These are phyloP conservation scores for Cairina moschata DNA, from an alignment of 2,113 vertebrate species.

Conservation along the genomic window DNA sequence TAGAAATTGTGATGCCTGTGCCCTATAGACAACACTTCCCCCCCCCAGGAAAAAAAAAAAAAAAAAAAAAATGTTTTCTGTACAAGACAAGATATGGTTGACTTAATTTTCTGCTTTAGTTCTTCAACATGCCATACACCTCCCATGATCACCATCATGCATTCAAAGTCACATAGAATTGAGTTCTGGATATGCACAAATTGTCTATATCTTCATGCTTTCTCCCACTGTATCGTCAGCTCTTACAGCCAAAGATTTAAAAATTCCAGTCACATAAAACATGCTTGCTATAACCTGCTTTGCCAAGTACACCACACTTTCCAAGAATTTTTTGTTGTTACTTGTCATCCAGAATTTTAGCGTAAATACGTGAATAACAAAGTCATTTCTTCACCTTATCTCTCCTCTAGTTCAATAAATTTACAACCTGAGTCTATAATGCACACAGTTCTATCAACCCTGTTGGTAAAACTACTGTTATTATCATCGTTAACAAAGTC, in stretches of 20 bases:
- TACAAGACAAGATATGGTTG: neutral
- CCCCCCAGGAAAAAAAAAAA: neutral
- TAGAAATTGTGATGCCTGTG: neutral
- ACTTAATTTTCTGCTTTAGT: neutral
- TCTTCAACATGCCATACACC: neutral
- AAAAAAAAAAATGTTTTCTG: neutral
- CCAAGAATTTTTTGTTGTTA: neutral
- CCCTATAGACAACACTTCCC: neutral
- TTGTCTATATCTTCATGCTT: neutral
- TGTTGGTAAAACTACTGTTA: neutral
- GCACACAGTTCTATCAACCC: neutral
- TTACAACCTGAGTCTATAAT: rapidly evolving
- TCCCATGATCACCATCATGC: neutral
- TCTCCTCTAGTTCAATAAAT: neutral
- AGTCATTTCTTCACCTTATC: neutral
- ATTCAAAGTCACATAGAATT: neutral
- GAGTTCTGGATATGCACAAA: neutral
- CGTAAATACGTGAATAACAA: neutral
- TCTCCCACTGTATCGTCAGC: neutral
- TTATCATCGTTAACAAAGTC: neutral
- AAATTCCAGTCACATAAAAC: neutral
- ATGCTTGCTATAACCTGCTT: neutral
- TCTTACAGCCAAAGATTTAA: neutral
- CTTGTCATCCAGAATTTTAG: neutral
- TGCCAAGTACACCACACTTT: constrained; percentile 1